Percentiles rank a stretch among this genome's conserved stretches.
These are phyloP conservation scores for Apodemus speciosus DNA, from an alignment of 2,113 vertebrate species.

Conservation along the genomic window DNA sequence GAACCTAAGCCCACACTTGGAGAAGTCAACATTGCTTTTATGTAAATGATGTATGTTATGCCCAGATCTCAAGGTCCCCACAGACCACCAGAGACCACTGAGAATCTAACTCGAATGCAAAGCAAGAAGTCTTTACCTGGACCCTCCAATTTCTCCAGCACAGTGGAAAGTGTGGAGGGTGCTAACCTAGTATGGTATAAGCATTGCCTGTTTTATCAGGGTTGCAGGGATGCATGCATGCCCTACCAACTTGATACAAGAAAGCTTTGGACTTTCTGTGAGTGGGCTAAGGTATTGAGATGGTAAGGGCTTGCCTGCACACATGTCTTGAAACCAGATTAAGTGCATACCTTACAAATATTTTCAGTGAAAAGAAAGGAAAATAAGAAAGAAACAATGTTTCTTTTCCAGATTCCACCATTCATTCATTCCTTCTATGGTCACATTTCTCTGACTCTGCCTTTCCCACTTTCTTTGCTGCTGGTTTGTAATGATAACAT, in stretches of 20 bases:
- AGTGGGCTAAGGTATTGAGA: conserved; percentile 82
- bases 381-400: no score
- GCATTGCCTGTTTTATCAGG: no score
- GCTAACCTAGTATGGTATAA: no score
- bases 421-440: background rate
- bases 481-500: background rate
- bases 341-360: conserved; percentile 94
- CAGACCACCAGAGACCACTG: no score
- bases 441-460: background rate
- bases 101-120: no score
- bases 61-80: no score
- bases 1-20: background rate
- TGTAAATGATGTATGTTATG: conserved; percentile 93
- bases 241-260: conserved; percentile 86
- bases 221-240: background rate
- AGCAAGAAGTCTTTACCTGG: no score
- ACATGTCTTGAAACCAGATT: conserved; percentile 96
- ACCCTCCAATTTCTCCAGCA: conserved; percentile 76
- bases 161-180: no score
- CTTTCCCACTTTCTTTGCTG: background rate
- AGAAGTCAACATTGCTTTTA: conserved; percentile 92
- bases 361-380: background rate
- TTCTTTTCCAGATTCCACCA: background rate
- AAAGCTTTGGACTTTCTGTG: conserved; percentile 86
- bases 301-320: conserved; percentile 94